These are phyloP conservation scores for Aporophyla lueneburgensis DNA, from an alignment of 2,888 invertebrate species.

Conservation along the genomic window DNA sequence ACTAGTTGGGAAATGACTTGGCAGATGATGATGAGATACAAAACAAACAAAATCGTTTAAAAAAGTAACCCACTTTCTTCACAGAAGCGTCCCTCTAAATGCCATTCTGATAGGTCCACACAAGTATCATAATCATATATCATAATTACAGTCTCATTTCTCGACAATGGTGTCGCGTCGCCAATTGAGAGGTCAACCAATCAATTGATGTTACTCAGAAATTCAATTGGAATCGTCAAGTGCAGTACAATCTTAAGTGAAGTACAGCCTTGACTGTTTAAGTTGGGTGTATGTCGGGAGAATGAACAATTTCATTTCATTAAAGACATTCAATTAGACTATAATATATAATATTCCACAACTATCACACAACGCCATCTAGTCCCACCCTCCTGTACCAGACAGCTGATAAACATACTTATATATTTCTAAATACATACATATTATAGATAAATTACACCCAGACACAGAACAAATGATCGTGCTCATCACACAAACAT, in stretches of 20 bases:
- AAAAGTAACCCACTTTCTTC: neutral
- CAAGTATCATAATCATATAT: constrained; percentile 57
- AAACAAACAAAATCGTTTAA: neutral
- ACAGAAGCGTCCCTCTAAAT: constrained; percentile 9
- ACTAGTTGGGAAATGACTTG: no score
- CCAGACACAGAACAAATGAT: no score
- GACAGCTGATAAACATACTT: no score
- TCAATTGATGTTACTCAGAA: constrained; percentile 64
- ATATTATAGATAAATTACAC: no score
- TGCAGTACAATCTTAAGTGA: constrained; percentile 13
- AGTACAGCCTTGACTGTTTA: constrained; percentile 11
- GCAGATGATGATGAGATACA: neutral
- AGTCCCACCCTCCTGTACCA: no score
- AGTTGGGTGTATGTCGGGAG: no score
- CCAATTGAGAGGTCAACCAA: constrained; percentile 60
- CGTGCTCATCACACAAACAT: no score
- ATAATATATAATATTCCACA: no score
- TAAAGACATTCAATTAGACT: no score
- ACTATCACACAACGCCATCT: no score
- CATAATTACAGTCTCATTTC: constrained; percentile 61
- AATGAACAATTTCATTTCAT: no score
- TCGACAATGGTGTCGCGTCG: constrained; percentile 56
- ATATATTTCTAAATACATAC: no score
- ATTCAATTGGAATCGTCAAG: constrained; percentile 63
- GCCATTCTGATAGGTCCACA: constrained; percentile 24